Percentiles rank a stretch among this genome's conserved stretches.
These are phyloP conservation scores for Aphelenchoides besseyi DNA, from an alignment of 1,140 invertebrate genomes.

Conservation along the genomic window DNA sequence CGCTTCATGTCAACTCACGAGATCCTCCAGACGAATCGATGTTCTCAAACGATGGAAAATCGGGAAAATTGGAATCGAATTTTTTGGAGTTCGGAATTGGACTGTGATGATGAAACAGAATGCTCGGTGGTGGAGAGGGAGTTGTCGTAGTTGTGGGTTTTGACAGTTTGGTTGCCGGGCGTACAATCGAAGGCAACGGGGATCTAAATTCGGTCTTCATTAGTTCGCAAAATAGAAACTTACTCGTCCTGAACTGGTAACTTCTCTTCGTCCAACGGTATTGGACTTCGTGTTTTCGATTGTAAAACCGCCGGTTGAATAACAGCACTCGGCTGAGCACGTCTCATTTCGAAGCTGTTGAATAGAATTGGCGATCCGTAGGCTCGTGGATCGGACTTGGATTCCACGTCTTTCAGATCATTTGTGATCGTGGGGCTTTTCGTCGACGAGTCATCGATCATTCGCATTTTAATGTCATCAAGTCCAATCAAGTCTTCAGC, in stretches of 20 bases:
- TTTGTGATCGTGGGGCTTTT: neutral
- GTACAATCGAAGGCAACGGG: neutral
- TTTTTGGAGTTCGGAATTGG: conserved; percentile 12
- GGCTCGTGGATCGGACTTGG: neutral
- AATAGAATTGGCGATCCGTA: neutral
- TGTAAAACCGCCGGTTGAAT: neutral
- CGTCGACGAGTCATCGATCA: conserved; percentile 1
- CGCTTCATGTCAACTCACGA: too few relatives aligned
- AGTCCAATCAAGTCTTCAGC: conserved; percentile 31
- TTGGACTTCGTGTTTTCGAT: neutral
- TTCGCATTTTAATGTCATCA: conserved; percentile 24
- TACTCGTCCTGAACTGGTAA: conserved; percentile 20
- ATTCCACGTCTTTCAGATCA: neutral
- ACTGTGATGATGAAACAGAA: neutral
- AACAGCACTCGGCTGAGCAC: neutral
- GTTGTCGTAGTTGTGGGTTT: neutral
- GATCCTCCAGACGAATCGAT: neutral
- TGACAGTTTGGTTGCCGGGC: neutral
- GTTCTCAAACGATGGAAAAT: conserved; percentile 11
- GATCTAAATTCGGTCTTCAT: neutral
- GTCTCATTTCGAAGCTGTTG: conserved; percentile 15
- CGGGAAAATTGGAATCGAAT: conserved; percentile 1
- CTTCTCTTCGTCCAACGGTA: conserved; percentile 6
- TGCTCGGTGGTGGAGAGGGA: neutral
- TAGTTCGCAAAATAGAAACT: neutral